Evolutionary conservation across 2,888 invertebrate genomes (phyloP), one percentile per base, ranked within the genome.

Genomic region (Strigamia crassipes): DNA sequence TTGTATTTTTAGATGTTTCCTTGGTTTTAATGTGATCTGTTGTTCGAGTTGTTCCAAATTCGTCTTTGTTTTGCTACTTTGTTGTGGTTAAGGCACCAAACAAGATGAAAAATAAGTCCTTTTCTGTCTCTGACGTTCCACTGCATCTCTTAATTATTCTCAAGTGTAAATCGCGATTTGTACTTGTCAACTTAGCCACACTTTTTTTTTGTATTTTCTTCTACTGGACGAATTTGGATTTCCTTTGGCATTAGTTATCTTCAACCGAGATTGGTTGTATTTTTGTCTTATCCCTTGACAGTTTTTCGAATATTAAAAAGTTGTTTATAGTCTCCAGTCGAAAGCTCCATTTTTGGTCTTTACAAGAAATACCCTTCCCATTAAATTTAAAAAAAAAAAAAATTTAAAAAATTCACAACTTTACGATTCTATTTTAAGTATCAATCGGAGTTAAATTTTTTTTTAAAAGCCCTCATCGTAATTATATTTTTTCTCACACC

Each of bases 1-100:
- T 51, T 8, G 61, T 61, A 61, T 61, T 61, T 61, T 61, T 61
- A 61, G 61, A 61, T 51, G 18, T 61, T 61, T 61, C 61, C 61
- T 61, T 61, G 61, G 61, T 18, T 18, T 51, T 38, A 51, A 51
- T 51, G n/a, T 61, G 23, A 61, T 61, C 61, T 61, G 21, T 18
- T 61, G 21, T 61, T 61, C 10, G 4, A 61, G 21, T n/a, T 4
- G 23, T 4, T 18, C 13, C 13, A 23, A 18, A 3, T 61, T n/a
- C 18, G 21, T 61, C 61, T 61, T 61, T 61, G 18, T 61, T 61
- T 61, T 61, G 23, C 12, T 51, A 23, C 6, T 61, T 21, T 61
- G 12, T 61, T 61, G 13, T 46, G 46, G 46, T 46, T 46, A 46
- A 46, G 46, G 46, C 46, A 12, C n/a, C 46, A 46, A 46, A 46